Percentiles rank a stretch among this genome's conserved stretches.
These are phyloP conservation scores for Clepsis dumicolana DNA, from an alignment of 2,888 invertebrate species.

Conservation along the genomic window DNA sequence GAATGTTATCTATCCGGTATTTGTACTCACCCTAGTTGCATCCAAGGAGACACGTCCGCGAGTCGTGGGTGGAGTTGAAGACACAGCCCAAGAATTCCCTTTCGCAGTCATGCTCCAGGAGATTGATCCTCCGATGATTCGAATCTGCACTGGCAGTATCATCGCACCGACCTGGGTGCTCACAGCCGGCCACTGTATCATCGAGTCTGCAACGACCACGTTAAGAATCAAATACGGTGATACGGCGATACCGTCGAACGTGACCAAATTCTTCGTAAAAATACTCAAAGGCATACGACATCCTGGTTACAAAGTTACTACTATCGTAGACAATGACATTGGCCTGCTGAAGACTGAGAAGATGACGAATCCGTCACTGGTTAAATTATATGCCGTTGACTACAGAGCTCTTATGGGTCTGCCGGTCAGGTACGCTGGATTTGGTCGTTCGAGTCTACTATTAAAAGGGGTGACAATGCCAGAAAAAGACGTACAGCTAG, in stretches of 20 bases:
- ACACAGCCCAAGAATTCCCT: neutral
- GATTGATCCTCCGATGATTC: neutral
- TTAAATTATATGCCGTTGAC: neutral
- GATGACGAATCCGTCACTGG: neutral
- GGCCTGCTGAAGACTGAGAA: neutral
- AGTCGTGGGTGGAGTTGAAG: neutral
- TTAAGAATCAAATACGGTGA: neutral
- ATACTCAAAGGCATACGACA: neutral
- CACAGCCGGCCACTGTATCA: neutral
- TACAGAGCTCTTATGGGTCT: neutral
- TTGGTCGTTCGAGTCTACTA: neutral
- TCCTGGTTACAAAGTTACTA: neutral
- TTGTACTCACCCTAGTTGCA: neutral
- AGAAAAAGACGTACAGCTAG: neutral
- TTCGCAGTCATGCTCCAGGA: neutral
- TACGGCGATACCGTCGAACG: neutral
- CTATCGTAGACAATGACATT: neutral
- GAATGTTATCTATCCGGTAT: neutral
- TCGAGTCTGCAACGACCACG: neutral
- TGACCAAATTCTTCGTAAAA: neutral
- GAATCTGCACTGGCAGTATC: neutral
- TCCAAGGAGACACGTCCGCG: neutral
- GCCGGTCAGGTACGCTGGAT: neutral
- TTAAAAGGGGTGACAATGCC: neutral
- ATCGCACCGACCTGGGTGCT: neutral